phyloP scores from a whole-genome alignment of 2,888 invertebrate genomes.

The Choreutis nemorana region DNA sequence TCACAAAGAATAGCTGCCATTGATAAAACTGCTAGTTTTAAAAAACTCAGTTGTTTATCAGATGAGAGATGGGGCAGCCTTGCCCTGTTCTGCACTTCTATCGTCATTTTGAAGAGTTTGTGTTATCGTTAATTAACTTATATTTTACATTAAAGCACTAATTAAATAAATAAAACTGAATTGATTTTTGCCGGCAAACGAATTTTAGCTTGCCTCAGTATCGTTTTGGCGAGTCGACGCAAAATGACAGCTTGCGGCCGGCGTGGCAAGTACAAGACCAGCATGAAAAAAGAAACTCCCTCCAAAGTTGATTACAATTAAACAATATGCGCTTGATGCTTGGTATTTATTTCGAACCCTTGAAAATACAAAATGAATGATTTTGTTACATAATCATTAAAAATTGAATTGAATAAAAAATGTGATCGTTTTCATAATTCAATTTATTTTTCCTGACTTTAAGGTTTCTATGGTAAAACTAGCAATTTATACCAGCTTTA shows the following conservation, averaged over 20 bases:
- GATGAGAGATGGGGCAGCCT: conserved; percentile 49
- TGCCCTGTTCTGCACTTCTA: conserved; percentile 38
- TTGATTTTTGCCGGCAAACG: conserved; percentile 54
- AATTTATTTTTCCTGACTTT: too few relatives aligned
- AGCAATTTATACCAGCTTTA: too few relatives aligned
- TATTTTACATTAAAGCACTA: conserved; percentile 19
- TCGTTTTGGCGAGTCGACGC: conserved; percentile 19
- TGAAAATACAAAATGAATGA: too few relatives aligned
- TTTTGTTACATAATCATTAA: too few relatives aligned
- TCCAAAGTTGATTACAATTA: too few relatives aligned
- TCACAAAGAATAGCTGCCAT: conserved; percentile 93
- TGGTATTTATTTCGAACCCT: too few relatives aligned
- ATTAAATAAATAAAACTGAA: conserved; percentile 13
- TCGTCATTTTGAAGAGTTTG: conserved; percentile 35
- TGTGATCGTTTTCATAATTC: too few relatives aligned
- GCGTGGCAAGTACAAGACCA: conserved; percentile 40
- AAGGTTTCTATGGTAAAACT: too few relatives aligned
- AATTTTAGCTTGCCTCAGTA: conserved; percentile 15
- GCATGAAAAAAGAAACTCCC: background rate
- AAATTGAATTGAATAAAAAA: too few relatives aligned
- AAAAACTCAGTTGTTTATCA: conserved; percentile 61
- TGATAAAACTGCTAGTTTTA: conserved; percentile 84
- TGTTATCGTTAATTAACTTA: conserved; percentile 11
- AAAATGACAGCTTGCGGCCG: conserved; percentile 35
- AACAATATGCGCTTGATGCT: too few relatives aligned